These are phyloP conservation scores for Acanthurus lineatus DNA, from an alignment of 2,797 vertebrate species.

Conservation along the genomic window DNA sequence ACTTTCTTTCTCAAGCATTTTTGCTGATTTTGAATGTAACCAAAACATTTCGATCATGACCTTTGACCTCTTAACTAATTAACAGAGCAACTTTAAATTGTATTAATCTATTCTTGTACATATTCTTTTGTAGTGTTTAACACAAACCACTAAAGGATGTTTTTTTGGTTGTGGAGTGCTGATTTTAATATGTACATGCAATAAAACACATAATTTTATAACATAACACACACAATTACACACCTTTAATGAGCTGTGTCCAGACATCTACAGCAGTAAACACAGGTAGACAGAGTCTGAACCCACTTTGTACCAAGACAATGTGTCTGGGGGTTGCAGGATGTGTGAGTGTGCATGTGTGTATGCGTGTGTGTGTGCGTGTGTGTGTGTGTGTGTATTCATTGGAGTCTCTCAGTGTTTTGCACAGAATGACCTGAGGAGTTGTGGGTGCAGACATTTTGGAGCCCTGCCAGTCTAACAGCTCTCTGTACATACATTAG, in stretches of 20 bases:
- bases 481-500: slow-evolving; percentile 35
- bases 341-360: neutral
- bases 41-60: slow-evolving; percentile 1
- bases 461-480: slow-evolving; percentile 37
- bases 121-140: neutral
- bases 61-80: neutral
- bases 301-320: slow-evolving; percentile 1
- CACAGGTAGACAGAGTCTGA: slow-evolving; percentile 52
- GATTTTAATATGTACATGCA: slow-evolving; percentile 16
- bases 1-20: neutral
- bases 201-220: neutral
- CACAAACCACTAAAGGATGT: neutral
- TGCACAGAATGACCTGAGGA: slow-evolving; percentile 48
- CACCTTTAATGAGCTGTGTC: slow-evolving; percentile 35
- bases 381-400: slow-evolving; percentile 22
- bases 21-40: neutral
- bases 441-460: slow-evolving; percentile 37
- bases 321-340: slow-evolving; percentile 43
- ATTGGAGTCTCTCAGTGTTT: slow-evolving; percentile 24
- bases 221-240: slow-evolving; percentile 11
- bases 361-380: neutral
- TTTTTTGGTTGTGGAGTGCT: neutral
- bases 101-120: neutral
- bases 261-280: slow-evolving; percentile 46
- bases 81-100: neutral